Percentiles rank a stretch among this genome's conserved stretches.
Conservation (phyloP, 2,113 vertebrate species). For the Upupa epops region DNA sequence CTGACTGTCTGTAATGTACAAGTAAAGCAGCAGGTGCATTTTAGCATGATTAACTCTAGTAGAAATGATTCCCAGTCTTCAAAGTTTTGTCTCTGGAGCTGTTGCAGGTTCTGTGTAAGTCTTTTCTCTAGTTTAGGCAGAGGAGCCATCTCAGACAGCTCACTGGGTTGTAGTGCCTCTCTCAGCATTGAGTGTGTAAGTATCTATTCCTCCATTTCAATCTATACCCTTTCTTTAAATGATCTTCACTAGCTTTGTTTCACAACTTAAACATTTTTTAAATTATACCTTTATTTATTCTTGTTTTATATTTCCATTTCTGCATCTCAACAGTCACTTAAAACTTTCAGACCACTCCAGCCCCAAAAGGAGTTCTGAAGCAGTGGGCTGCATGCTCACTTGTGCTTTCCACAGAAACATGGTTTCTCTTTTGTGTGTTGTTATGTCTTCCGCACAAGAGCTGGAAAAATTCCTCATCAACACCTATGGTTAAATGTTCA, state of each 20-base stretch:
- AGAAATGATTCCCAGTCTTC: neutral
- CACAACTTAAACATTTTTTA: neutral
- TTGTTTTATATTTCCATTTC: neutral
- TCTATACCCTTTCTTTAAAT: neutral
- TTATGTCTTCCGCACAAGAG: neutral
- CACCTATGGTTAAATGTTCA: neutral
- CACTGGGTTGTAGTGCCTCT: neutral
- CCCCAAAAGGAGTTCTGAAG: neutral
- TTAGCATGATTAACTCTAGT: constrained; percentile 27
- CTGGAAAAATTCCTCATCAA: neutral
- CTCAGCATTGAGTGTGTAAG: neutral
- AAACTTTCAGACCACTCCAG: neutral
- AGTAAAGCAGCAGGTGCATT: constrained; percentile 19
- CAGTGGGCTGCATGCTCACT: neutral
- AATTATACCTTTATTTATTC: neutral
- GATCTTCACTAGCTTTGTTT: neutral
- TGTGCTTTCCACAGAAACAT: neutral
- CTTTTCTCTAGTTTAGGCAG: neutral
- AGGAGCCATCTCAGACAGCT: neutral
- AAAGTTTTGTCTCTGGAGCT: neutral
- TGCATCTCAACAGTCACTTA: neutral
- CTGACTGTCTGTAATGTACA: neutral
- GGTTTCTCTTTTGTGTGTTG: neutral
- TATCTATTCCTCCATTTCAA: neutral
- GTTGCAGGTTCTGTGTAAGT: neutral